Evolutionary conservation across 2,797 vertebrate species (phyloP).

Genomic region (Muscicapa comitata): DNA sequence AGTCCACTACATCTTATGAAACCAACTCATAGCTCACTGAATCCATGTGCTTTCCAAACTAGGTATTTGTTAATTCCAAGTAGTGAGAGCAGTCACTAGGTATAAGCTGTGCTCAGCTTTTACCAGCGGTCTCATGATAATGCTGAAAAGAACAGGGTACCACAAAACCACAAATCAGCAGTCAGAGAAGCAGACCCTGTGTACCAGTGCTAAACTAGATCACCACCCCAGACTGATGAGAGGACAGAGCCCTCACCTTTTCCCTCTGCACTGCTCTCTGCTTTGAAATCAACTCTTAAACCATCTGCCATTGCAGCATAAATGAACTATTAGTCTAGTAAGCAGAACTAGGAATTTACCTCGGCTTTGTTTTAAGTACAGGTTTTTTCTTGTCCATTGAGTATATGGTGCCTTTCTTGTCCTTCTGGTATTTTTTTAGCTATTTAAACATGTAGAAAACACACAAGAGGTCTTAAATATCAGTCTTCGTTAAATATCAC

Average conservation of each 20-base stretch:
- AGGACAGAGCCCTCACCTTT: background rate
- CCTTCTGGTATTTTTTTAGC: background rate
- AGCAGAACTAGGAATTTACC: slow-evolving; percentile 36
- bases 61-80: background rate
- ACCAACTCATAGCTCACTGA: background rate
- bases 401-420: background rate
- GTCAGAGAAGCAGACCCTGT: background rate
- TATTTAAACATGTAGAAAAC: slow-evolving; percentile 1
- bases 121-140: background rate
- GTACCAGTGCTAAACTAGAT: background rate
- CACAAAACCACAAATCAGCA: background rate
- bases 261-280: background rate
- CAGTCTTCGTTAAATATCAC: background rate
- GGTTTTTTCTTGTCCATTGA: background rate
- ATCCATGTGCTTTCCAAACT: background rate
- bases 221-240: background rate
- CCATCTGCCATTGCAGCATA: slow-evolving; percentile 28
- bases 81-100: background rate
- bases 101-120: background rate
- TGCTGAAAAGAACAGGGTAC: background rate
- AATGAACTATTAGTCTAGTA: slow-evolving; percentile 44
- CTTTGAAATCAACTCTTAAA: slow-evolving; percentile 15
- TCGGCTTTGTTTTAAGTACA: background rate
- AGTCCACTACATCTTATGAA: background rate
- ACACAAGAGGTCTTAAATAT: background rate